Conservation (phyloP, 2,797 vertebrate species). For the Karalla daura region DNA sequence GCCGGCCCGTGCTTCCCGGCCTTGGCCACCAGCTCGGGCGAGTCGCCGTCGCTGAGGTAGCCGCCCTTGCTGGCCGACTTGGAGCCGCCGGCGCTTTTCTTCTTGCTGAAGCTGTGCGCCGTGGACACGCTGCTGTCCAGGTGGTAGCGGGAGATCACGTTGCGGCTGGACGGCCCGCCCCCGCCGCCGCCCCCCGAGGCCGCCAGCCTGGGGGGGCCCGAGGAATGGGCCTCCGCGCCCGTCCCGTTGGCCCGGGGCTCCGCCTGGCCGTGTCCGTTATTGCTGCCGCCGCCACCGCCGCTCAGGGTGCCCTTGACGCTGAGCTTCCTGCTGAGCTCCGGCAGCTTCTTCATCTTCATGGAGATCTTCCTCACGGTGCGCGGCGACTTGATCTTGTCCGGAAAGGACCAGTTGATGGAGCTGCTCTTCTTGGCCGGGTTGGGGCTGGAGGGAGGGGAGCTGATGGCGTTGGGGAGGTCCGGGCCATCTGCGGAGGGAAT, state of each 20-base stretch:
- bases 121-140: slow-evolving; percentile 96
- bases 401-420: slow-evolving; percentile 96
- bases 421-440: slow-evolving; percentile 93
- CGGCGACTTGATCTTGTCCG: slow-evolving; percentile 98
- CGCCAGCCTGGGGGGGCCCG: slow-evolving; percentile 76
- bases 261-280: slow-evolving; percentile 44
- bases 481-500: slow-evolving; percentile 73
- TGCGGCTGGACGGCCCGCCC: slow-evolving; percentile 86
- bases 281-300: slow-evolving; percentile 65
- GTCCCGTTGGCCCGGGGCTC: slow-evolving; percentile 63
- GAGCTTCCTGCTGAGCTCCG: slow-evolving; percentile 95
- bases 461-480: slow-evolving; percentile 78
- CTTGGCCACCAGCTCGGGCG: slow-evolving; percentile 93
- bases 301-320: slow-evolving; percentile 90
- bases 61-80: slow-evolving; percentile 95
- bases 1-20: slow-evolving; percentile 87
- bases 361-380: slow-evolving; percentile 97
- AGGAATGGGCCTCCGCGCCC: slow-evolving; percentile 80
- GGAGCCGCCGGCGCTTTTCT: slow-evolving; percentile 86
- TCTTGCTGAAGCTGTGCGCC: slow-evolving; percentile 89
- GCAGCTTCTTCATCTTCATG: slow-evolving; percentile 98
- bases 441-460: slow-evolving; percentile 91
- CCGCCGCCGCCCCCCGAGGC: slow-evolving; percentile 81
- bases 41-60: slow-evolving; percentile 97
- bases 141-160: slow-evolving; percentile 97